Percentiles rank a stretch among this genome's conserved stretches.
phyloP scores from a whole-genome alignment of 2,113 vertebrate species.

The Corythoichthys intestinalis region DNA sequence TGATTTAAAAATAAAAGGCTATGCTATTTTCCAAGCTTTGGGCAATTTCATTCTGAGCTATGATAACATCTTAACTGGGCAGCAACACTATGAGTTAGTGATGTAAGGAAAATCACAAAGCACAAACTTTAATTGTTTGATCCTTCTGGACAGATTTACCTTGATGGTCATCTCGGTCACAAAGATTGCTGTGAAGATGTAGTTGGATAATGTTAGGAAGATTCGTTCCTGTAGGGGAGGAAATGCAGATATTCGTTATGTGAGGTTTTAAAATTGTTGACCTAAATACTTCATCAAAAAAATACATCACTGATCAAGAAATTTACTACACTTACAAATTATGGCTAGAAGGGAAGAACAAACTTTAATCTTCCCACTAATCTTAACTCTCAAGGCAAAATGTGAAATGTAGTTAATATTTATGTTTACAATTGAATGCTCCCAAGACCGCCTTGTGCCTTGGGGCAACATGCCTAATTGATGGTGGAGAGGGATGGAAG shows the following conservation, averaged over 20 bases:
- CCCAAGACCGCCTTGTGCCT: constrained; percentile 17
- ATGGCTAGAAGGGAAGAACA: constrained; percentile 31
- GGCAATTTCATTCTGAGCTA: neutral
- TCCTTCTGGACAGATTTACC: constrained; percentile 67
- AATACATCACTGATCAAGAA: constrained; percentile 1
- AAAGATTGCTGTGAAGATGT: constrained; percentile 97
- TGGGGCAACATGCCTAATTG: constrained; percentile 7
- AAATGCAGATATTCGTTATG: constrained; percentile 14
- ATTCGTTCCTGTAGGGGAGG: constrained; percentile 81
- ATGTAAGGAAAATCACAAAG: constrained; percentile 5
- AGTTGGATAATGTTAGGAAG: constrained; percentile 94
- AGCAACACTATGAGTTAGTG: constrained; percentile 6
- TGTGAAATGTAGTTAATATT: neutral
- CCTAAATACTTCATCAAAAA: neutral
- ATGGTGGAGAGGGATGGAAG: neutral
- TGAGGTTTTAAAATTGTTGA: neutral
- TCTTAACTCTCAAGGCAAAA: neutral
- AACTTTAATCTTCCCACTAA: constrained; percentile 13
- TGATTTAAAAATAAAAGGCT: constrained; percentile 5
- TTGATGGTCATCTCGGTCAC: constrained; percentile 96
- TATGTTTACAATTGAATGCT: constrained; percentile 1
- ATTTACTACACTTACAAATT: constrained; percentile 27
- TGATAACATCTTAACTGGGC: neutral
- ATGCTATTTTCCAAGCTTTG: neutral
- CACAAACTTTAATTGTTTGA: neutral